phyloP scores from a whole-genome alignment of 2,888 invertebrate species.

The Eretmocerus hayati region DNA sequence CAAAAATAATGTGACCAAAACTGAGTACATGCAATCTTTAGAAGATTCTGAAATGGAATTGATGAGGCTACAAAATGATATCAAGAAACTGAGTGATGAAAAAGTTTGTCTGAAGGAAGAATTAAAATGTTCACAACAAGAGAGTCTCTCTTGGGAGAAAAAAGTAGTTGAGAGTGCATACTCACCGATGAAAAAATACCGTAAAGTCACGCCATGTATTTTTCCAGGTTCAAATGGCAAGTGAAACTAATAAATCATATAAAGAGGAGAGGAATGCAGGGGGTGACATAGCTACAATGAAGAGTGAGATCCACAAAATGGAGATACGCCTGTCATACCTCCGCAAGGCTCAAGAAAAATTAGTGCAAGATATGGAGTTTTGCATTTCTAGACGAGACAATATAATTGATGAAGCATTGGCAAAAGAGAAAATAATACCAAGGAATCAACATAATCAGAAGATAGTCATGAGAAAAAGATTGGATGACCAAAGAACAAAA shows the following conservation, averaged over 20 bases:
- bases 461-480: constrained; percentile 51
- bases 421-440: constrained; percentile 50
- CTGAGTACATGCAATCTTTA: constrained; percentile 49
- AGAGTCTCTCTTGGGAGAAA: constrained; percentile 74
- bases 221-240: constrained; percentile 52
- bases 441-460: constrained; percentile 48
- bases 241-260: constrained; percentile 64
- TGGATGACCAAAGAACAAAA: constrained; percentile 55
- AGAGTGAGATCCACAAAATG: constrained; percentile 77
- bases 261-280: constrained; percentile 58
- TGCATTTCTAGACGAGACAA: constrained; percentile 59
- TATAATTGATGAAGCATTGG: constrained; percentile 55
- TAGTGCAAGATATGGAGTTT: constrained; percentile 59
- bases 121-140: constrained; percentile 57
- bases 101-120: constrained; percentile 60
- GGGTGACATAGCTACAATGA: constrained; percentile 72
- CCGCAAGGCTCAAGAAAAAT: constrained; percentile 53
- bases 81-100: constrained; percentile 59
- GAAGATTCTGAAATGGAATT: constrained; percentile 65
- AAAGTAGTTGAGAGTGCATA: constrained; percentile 59
- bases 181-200: too few relatives aligned
- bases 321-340: constrained; percentile 56
- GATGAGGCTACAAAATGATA: constrained; percentile 61
- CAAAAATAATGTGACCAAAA: constrained; percentile 52
- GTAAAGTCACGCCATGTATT: too few relatives aligned